A percentile compares a stretch with the other conserved stretches of the same genome.
Conservation (phyloP, 2,113 vertebrate genomes). For the Dipodomys merriami region DNA sequence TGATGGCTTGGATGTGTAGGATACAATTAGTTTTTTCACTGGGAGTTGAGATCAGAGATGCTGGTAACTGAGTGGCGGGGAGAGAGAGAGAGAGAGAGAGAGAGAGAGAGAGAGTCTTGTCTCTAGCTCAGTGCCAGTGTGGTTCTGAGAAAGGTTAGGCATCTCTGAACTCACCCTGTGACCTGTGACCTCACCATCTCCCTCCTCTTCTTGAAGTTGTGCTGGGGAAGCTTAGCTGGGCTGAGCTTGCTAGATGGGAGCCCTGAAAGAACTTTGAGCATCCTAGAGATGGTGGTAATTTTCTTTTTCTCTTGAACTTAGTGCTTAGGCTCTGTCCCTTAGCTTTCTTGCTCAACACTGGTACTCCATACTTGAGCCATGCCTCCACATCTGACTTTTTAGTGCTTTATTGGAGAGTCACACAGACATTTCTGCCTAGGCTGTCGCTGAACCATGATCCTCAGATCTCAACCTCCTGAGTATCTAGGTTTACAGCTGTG, state of each 20-base stretch:
- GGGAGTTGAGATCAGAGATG: background rate
- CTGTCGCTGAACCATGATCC: no score
- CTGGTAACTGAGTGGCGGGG: background rate
- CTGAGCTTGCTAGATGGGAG: background rate
- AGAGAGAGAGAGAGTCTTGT: background rate
- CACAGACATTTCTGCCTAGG: no score
- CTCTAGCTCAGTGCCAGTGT: background rate
- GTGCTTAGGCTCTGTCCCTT: no score
- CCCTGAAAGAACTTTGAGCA: background rate
- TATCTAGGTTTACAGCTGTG: no score
- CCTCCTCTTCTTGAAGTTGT: background rate
- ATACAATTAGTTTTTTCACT: background rate
- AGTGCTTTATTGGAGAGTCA: no score
- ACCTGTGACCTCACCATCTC: background rate
- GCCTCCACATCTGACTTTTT: no score
- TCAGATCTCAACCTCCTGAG: no score
- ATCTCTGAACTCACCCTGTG: background rate
- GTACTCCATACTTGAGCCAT: no score
- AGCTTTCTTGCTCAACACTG: no score
- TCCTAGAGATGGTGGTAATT: slow-evolving; percentile 5
- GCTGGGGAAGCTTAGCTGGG: background rate
- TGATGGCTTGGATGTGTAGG: background rate
- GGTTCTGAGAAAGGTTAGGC: background rate
- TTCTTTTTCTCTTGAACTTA: background rate
- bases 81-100: no score